Percentiles rank a stretch among this genome's conserved stretches.
phyloP scores from a whole-genome alignment of 2,113 vertebrate species.

The Mystacornis crossleyi region DNA sequence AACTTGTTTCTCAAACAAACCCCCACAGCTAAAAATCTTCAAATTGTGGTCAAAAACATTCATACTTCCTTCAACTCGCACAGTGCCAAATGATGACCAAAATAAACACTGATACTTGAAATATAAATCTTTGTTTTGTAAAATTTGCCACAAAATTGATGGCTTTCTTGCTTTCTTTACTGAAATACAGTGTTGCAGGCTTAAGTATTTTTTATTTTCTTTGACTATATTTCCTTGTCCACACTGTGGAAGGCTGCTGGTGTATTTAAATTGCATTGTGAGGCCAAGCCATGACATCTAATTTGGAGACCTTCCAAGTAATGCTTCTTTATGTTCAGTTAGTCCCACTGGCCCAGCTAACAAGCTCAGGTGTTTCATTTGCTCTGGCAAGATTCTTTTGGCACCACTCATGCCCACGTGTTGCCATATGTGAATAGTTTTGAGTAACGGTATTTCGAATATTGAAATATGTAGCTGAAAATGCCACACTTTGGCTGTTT shows the following conservation, averaged over 20 bases:
- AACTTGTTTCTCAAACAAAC: rapidly evolving
- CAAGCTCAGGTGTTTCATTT: background rate
- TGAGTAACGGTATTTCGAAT: background rate
- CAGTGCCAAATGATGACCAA: background rate
- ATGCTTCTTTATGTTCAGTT: background rate
- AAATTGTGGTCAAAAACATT: background rate
- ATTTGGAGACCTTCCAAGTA: background rate
- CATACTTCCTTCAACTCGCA: background rate
- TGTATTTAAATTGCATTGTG: background rate
- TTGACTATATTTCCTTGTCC: background rate
- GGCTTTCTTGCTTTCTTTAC: background rate
- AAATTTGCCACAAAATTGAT: background rate
- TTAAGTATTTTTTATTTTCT: background rate
- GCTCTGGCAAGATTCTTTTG: background rate
- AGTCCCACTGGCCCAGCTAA: background rate
- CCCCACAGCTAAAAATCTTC: background rate
- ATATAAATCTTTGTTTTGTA: background rate
- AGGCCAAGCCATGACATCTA: background rate
- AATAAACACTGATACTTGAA: background rate
- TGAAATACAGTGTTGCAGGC: background rate
- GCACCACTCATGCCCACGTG: background rate
- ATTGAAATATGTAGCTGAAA: background rate
- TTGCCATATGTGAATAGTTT: background rate
- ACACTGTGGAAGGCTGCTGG: background rate
- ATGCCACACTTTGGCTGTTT: background rate